phyloP scores from a whole-genome alignment of 2,113 vertebrate species.

The Hydrochoerus hydrochaeris region DNA sequence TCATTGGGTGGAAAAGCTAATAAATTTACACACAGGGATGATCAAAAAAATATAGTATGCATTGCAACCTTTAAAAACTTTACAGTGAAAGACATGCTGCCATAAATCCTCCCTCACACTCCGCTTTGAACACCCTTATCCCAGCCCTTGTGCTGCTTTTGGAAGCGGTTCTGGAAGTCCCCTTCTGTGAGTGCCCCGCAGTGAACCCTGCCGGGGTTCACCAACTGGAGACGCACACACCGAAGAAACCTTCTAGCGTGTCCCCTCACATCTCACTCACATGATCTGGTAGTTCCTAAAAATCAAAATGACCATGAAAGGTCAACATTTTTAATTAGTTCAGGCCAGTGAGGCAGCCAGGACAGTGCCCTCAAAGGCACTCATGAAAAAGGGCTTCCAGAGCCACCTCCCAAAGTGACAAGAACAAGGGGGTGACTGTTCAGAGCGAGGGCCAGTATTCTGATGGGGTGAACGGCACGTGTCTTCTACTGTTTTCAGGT shows the following conservation, averaged over 20 bases:
- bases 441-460: background rate
- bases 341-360: background rate
- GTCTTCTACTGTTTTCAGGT: background rate
- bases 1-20: background rate
- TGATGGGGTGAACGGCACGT: too few relatives aligned
- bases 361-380: background rate
- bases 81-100: background rate
- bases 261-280: background rate
- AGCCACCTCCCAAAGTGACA: background rate
- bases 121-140: background rate
- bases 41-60: background rate
- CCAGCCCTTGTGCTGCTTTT: background rate
- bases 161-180: background rate
- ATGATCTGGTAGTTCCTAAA: background rate
- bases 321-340: background rate
- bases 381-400: background rate
- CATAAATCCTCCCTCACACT: too few relatives aligned
- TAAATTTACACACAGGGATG: background rate
- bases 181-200: background rate
- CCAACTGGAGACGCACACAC: background rate
- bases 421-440: background rate
- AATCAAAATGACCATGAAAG: background rate
- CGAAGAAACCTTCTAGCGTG: background rate
- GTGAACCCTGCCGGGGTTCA: background rate
- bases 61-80: background rate